Evolutionary conservation across 1,140 invertebrate species (phyloP).

Genomic region (honey bee (Apis mellifera)): DNA sequence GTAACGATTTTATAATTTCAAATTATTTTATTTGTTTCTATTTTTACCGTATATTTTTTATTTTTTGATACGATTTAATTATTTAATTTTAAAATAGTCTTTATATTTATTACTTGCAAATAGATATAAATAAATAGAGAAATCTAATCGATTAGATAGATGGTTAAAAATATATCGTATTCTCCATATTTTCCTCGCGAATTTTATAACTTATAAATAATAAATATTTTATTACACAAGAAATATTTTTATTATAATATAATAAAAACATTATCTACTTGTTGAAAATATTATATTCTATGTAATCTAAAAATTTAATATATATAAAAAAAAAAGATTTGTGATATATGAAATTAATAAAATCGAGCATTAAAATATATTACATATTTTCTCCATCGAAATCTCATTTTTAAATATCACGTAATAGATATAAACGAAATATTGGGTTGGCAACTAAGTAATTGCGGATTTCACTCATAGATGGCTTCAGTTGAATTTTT

Average conservation of each 20-base stretch:
- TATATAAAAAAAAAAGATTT: not conserved
- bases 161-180: not conserved
- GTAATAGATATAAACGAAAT: no score
- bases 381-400: not conserved
- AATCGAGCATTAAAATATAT: not conserved
- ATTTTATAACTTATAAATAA: slow-evolving; percentile 10
- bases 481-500: no score
- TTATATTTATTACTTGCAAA: not conserved
- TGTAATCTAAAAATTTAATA: not conserved
- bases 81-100: no score
- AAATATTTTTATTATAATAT: not conserved
- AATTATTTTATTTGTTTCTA: not conserved
- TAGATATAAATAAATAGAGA: not conserved
- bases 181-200: slow-evolving; percentile 1
- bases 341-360: not conserved
- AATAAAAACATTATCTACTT: not conserved
- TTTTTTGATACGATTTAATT: not conserved
- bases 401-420: not conserved
- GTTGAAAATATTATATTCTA: not conserved
- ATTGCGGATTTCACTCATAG: no score
- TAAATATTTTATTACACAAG: not conserved
- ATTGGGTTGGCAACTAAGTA: no score
- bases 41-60: not conserved
- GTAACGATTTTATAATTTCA: not conserved
- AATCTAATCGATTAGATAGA: not conserved